Conservation (phyloP, 2,888 invertebrate species). For the Anorthoa munda region DNA sequence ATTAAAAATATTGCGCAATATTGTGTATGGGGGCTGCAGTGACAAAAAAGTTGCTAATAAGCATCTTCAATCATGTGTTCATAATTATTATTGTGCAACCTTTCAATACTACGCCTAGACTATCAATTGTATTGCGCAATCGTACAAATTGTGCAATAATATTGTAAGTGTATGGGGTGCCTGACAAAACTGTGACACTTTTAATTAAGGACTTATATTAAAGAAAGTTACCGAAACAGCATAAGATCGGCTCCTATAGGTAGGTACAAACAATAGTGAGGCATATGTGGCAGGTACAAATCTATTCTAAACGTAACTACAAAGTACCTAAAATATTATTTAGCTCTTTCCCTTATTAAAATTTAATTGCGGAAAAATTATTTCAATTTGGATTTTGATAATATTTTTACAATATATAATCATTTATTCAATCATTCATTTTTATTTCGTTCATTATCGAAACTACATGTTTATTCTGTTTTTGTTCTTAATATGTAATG, state of each 20-base stretch:
- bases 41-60: too few relatives aligned
- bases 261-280: constrained; percentile 47
- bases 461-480: constrained; percentile 22
- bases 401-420: constrained; percentile 17
- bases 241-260: constrained; percentile 12
- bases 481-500: constrained; percentile 16
- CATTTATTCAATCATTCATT: background rate
- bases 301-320: constrained; percentile 52
- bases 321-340: constrained; percentile 46
- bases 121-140: too few relatives aligned
- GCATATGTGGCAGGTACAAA: constrained; percentile 53
- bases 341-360: constrained; percentile 23
- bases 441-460: constrained; percentile 15
- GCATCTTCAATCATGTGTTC: too few relatives aligned
- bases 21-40: too few relatives aligned
- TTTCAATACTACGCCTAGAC: too few relatives aligned
- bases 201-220: constrained; percentile 9
- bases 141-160: too few relatives aligned
- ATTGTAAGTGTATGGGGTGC: too few relatives aligned
- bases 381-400: constrained; percentile 17
- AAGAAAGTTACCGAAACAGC: constrained; percentile 28
- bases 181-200: constrained; percentile 34
- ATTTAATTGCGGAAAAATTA: constrained; percentile 34
- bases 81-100: too few relatives aligned
- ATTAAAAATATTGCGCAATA: too few relatives aligned